phyloP scores from a whole-genome alignment of 2,888 invertebrate species.

The Ophioninae sp. region DNA sequence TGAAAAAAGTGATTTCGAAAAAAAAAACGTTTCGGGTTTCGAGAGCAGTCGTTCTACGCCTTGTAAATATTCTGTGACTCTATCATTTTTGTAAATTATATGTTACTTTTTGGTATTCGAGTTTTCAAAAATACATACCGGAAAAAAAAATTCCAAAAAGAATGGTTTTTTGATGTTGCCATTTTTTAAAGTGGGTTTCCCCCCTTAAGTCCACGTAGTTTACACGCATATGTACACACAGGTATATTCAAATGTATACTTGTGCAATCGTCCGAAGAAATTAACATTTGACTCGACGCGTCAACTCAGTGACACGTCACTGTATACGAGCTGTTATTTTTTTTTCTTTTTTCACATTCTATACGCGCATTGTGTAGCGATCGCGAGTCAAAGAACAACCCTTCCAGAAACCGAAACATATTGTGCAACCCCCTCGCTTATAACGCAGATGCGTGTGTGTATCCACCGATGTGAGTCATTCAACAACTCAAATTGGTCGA shows the following conservation, averaged over 20 bases:
- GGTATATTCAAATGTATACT: background rate
- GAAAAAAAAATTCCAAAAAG: too few relatives aligned
- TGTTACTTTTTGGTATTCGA: too few relatives aligned
- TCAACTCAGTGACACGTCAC: constrained; percentile 29
- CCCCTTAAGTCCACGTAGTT: constrained; percentile 19
- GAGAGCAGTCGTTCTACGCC: too few relatives aligned
- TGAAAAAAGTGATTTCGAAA: too few relatives aligned
- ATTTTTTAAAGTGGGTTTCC: constrained; percentile 40
- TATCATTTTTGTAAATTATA: too few relatives aligned
- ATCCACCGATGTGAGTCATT: background rate
- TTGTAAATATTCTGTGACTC: too few relatives aligned
- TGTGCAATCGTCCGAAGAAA: background rate
- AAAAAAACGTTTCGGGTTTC: too few relatives aligned
- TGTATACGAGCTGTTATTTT: constrained; percentile 24
- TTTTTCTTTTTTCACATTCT: background rate
- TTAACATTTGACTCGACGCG: constrained; percentile 33
- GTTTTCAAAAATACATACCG: too few relatives aligned
- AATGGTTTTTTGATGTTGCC: constrained; percentile 3
- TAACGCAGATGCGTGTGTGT: background rate
- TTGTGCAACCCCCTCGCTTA: constrained; percentile 25
- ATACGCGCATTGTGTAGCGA: constrained; percentile 40
- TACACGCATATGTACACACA: background rate
- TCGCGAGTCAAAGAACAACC: constrained; percentile 43
- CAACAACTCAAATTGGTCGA: background rate
- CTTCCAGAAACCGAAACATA: constrained; percentile 22